Evolutionary conservation across 2,888 invertebrate genomes (phyloP), one percentile per base, ranked within the genome.

Genomic region (Amphipoea lucens): DNA sequence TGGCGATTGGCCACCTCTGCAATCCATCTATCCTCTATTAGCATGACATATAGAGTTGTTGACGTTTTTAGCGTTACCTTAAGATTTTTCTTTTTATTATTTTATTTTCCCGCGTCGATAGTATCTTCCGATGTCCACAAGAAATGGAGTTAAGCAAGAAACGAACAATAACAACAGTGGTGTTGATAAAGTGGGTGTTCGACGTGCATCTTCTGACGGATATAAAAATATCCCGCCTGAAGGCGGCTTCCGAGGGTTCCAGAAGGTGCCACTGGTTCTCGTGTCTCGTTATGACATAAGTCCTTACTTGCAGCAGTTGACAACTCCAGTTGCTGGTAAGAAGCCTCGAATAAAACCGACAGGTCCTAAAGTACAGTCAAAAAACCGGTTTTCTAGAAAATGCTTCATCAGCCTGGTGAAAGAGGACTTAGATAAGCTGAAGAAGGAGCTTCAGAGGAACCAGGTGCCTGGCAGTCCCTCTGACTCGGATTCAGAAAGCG

Each of bases 271-370:
- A 2, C 67, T 83, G 57, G 94, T 96, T 69, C 6, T 89, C 5
- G 29, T 96, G 29, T 66, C 90, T 74, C 94, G 94, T 67, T 86
- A 90, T 69, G 93, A 96, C 83, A 92, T 96, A 85, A 90, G 90
- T 62, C 92, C 93, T 23, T 95, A 92, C 85, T 73, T 95, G 54
- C 51, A 65, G 54, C 74, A 42, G 29, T 1, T n/a, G 51, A 74
- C 78, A 40, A 29, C 65, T 20, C 57, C 62, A 36, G 23, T 20
- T 14, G 36, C 23, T 54, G 36, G 40, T 45, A 75, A 72, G 14
- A 83, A 80, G 42, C 42, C 36, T 36, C 57, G 76, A 62, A 54
- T 60, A 7, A 79, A 71, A 68, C 81, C 29, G 42, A n/a, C 63
- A 0, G 69, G 65, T 14, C 57, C 23, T 5, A 78, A 60, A 51